Base-by-base conservation (phyloP, 1,140 invertebrate genomes). In the Adelges cooleyi region DNA sequence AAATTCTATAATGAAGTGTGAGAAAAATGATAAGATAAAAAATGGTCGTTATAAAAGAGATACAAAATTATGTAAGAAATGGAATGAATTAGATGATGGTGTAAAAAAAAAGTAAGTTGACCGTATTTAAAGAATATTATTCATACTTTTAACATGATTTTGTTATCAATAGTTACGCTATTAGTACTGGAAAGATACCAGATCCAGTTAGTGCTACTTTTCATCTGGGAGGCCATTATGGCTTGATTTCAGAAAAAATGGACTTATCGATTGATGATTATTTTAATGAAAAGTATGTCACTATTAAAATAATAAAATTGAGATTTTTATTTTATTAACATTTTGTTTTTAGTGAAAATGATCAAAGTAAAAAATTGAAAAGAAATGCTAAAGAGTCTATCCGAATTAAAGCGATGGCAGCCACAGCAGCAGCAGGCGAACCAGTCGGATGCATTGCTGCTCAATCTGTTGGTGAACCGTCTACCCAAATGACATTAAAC, bases 401-500 rank as follows among this genome's bases (percentile, higher is more conserved):
- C n/a, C 38, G 56, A 18, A 2, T 62, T 3, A 62, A 62, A 62
- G 56, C 56, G n/a, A 62, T 62, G 56, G 40, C 56, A 15, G 56
- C 56, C 2, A 62, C 56, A 13, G 42, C 27, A n/a, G 56, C 42
- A 20, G 91, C 95, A 2, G 97, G 97, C 2, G 97, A 99, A 77
- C 86, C 94, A 11, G 96, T 99, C 15, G 97, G 97, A 23, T 74
- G 98, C 22, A 75, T 98, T 59, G 95, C 95, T 18, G 95, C 95
- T 20, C 87, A 89, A 79, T 97, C 93, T 9, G 89, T 99, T 69
- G 95, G 95, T 66, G 97, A 99, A 78, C 96, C 96, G 0, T 98
- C 95, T 3, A 99, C 97, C 65, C 96, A 99, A 79, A 99, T 99
- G 96, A 99, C 97, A 70, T 75, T 99, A 68, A 99, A 99, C 72